Evolutionary conservation across 2,797 vertebrate species (phyloP).

Genomic region (Mormyrus hasselquistii): DNA sequence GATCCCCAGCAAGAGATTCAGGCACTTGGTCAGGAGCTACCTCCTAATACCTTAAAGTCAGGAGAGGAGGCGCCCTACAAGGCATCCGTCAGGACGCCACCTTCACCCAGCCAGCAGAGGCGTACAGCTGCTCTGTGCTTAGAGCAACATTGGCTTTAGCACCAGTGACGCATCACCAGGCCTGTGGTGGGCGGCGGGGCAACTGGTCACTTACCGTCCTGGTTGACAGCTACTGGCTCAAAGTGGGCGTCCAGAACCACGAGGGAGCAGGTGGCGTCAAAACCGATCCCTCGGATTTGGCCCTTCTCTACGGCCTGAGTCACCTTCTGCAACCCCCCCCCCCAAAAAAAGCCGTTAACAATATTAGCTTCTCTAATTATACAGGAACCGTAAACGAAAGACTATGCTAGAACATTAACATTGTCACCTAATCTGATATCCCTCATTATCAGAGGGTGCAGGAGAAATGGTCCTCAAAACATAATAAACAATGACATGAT

Average conservation of each 20-base stretch:
- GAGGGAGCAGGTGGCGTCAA: constrained; percentile 91
- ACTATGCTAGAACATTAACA: not conserved
- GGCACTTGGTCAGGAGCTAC: not conserved
- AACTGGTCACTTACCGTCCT: constrained; percentile 60
- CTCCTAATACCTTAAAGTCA: not conserved
- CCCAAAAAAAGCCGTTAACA: not conserved
- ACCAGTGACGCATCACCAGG: not conserved
- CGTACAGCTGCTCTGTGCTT: not conserved
- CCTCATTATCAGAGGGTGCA: not conserved
- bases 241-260: constrained; percentile 82
- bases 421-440: not conserved
- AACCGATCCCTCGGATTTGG: constrained; percentile 77
- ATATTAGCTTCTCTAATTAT: not conserved
- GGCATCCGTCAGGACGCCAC: not conserved
- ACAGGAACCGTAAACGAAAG: not conserved
- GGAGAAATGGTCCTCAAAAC: not conserved
- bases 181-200: not conserved
- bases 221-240: constrained; percentile 74
- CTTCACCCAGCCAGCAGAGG: not conserved
- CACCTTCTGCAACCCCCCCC: constrained; percentile 62
- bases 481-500: not conserved
- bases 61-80: not conserved
- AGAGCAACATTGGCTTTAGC: not conserved
- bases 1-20: not conserved
- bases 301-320: constrained; percentile 56